Base-by-base conservation (phyloP, 2,888 invertebrate genomes). In the Pogonocherus hispidulus region DNA sequence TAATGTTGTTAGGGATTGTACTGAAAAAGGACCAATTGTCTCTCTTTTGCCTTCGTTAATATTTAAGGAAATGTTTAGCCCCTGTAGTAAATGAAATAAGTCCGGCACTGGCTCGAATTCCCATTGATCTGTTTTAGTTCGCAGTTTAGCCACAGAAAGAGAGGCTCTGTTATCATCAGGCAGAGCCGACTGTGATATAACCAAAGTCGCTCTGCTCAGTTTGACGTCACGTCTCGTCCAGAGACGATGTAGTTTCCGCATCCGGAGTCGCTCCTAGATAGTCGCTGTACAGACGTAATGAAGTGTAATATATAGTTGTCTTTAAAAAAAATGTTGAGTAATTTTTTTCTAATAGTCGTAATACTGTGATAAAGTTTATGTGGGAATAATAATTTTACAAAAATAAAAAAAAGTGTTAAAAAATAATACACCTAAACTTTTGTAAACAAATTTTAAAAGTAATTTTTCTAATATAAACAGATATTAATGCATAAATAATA, bases 141-240 rank as follows among this genome's bases (percentile, higher is more conserved):
- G 41, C 51, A 73, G 66, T 73, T 66, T 60, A 51, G 63, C 70
- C 75, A 66, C 72, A 64, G 62, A 70, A 57, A 35, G 65, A 22
- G 35, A 41, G 69, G 70, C 62, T 46, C 62, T 51, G 62, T 62
- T 35, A 62, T 51, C 62, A 51, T 60, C 49, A 27, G 49, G 35
- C 51, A 37, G 51, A 49, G 37, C 47, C 47, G 62, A 16, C 62
- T 46, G 51, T 51, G 62, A 51, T 62, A 51, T 51, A 51, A 51
- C 62, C 62, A 35, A 51, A 49, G 62, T 62, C 20, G 35, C 62
- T 62, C 62, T 51, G 62, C 75, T 79, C 79, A 84, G 84, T 84
- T 82, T 84, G 83, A 84, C 84, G 84, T 84, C 83, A 84, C 78
- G 82, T 77, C 80, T 79, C 82, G 80, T 72, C 75, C 74, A 72